Evolutionary conservation across 2,797 vertebrate genomes (phyloP).

Genomic region (Aeoliscus strigatus): DNA sequence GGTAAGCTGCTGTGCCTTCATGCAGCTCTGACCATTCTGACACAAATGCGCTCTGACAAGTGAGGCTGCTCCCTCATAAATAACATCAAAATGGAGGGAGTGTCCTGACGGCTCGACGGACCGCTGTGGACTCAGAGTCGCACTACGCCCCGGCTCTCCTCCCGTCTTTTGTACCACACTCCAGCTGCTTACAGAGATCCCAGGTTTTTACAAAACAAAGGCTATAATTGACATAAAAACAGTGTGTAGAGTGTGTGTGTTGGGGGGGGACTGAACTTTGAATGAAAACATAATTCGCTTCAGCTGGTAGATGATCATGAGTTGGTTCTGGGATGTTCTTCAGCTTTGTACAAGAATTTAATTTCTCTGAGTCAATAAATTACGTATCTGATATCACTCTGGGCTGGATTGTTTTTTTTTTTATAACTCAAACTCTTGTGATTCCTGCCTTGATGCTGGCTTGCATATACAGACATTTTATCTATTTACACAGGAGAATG

Average conservation of each 20-base stretch:
- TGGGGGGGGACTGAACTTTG: neutral
- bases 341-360: no score
- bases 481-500: no score
- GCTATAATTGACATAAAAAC: conserved; percentile 10
- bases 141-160: conserved; percentile 53
- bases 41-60: conserved; percentile 79
- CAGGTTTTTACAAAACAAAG: conserved; percentile 13
- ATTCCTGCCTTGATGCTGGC: no score
- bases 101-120: conserved; percentile 59
- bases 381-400: no score
- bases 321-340: no score
- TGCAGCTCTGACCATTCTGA: conserved; percentile 79
- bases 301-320: neutral
- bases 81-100: conserved; percentile 77
- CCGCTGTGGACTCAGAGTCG: conserved; percentile 62
- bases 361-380: no score
- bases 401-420: no score
- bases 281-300: neutral
- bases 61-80: conserved; percentile 79
- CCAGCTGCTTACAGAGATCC: conserved; percentile 50
- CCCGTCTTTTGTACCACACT: conserved; percentile 48
- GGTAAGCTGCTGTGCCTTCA: conserved; percentile 75
- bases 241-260: no score
- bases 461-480: no score
- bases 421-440: no score